A percentile compares a stretch with the other conserved stretches of the same genome.
These are phyloP conservation scores for Cynocephalus volans DNA, from an alignment of 2,113 vertebrate species.

Conservation along the genomic window DNA sequence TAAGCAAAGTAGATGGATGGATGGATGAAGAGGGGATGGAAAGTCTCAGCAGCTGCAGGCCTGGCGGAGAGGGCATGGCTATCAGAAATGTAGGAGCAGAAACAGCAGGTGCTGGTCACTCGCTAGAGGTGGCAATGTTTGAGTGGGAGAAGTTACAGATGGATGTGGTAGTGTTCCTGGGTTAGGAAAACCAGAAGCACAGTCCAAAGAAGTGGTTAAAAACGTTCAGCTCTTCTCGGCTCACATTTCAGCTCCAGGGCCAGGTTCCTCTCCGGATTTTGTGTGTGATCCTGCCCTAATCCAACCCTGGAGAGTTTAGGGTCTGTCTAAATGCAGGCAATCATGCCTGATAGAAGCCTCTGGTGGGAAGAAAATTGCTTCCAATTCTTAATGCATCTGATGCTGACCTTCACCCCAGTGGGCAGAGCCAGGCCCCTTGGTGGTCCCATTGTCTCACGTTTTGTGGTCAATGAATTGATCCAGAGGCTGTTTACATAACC, in stretches of 20 bases:
- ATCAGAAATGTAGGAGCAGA: neutral
- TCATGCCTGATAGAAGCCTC: slow-evolving; percentile 82
- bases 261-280: slow-evolving; percentile 81
- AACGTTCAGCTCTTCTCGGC: neutral
- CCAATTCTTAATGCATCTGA: slow-evolving; percentile 83
- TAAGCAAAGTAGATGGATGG: neutral
- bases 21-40: neutral
- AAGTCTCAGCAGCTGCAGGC: neutral
- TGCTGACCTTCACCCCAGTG: slow-evolving; percentile 78
- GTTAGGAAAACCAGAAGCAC: neutral
- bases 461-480: slow-evolving; percentile 85
- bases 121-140: rapidly evolving
- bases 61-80: neutral
- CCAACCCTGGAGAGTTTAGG: slow-evolving; percentile 77
- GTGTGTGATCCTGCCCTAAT: slow-evolving; percentile 67
- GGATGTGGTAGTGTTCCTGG: rapidly evolving
- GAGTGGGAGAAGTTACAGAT: neutral
- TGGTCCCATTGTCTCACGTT: slow-evolving; percentile 81
- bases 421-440: slow-evolving; percentile 78
- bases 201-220: neutral
- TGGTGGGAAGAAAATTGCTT: slow-evolving; percentile 85
- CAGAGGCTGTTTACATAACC: slow-evolving; percentile 67
- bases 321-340: slow-evolving; percentile 82
- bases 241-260: slow-evolving; percentile 61
- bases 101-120: neutral